Evolutionary conservation across 2,113 vertebrate genomes (phyloP).

Genomic region (Dasyurus viverrinus): DNA sequence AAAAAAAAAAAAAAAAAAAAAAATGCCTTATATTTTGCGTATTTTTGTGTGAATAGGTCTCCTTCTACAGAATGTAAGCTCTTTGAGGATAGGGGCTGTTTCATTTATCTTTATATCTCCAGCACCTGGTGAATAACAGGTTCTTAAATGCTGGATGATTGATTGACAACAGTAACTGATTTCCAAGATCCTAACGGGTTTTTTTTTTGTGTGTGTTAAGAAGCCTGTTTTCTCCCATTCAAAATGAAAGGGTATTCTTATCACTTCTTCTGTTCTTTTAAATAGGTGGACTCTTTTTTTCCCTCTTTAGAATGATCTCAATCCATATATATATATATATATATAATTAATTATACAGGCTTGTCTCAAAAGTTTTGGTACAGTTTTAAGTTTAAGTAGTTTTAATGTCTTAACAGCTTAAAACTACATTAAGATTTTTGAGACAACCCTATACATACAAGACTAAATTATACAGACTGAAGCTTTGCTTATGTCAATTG

Average conservation of each 20-base stretch:
- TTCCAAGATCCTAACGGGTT: no score
- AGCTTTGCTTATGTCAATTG: not conserved
- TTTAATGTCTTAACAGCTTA: not conserved
- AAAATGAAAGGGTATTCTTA: not conserved
- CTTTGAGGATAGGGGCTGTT: not conserved
- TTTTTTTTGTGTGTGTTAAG: not conserved
- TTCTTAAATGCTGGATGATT: not conserved
- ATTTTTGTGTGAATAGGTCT: not conserved
- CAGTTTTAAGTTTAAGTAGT: not conserved
- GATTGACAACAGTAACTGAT: not conserved
- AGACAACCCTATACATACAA: not conserved
- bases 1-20: not conserved
- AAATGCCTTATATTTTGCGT: not conserved
- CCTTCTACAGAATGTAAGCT: not conserved
- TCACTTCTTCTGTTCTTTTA: not conserved
- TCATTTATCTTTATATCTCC: not conserved
- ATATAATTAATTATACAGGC: not conserved
- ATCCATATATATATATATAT: constrained; percentile 17
- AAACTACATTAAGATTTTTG: not conserved
- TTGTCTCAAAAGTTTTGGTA: not conserved
- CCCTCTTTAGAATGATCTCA: constrained; percentile 14
- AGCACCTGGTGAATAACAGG: not conserved
- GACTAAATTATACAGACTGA: not conserved
- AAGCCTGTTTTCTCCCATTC: not conserved
- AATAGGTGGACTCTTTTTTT: constrained; percentile 11